Evolutionary conservation across 2,888 invertebrate genomes (phyloP).

Genomic region (Plebejus argus): DNA sequence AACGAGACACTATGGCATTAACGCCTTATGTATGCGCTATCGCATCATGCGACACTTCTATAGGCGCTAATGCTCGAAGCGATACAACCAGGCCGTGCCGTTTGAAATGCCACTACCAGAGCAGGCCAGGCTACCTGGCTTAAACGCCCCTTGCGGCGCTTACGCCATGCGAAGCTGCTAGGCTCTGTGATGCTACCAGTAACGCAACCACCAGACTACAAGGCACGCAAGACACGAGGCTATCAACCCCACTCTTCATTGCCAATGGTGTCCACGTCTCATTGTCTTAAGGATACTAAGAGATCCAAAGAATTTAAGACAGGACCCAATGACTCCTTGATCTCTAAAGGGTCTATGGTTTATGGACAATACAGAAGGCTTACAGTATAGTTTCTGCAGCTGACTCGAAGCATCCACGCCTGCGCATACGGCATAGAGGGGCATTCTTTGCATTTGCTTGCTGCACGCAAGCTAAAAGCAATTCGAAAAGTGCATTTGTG

Average conservation of each 20-base stretch:
- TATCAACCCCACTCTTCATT: neutral
- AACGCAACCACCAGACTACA: no score
- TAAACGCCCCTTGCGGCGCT: no score
- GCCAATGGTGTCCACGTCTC: neutral
- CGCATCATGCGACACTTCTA: no score
- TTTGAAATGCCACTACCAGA: no score
- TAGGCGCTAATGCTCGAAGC: no score
- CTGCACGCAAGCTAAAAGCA: slow-evolving; percentile 16
- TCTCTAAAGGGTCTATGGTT: neutral
- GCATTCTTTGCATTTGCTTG: slow-evolving; percentile 10
- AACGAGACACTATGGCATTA: neutral
- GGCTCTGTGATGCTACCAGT: no score
- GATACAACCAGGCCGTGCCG: neutral
- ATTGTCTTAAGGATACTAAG: neutral
- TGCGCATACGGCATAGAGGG: neutral
- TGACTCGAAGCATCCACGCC: neutral
- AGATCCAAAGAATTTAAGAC: neutral
- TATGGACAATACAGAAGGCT: neutral
- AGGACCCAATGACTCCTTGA: neutral
- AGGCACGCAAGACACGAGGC: neutral
- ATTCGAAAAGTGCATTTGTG: slow-evolving; percentile 4
- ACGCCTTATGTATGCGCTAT: no score
- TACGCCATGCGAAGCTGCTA: no score
- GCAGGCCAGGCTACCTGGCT: no score
- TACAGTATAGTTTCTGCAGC: neutral